phyloP scores from a whole-genome alignment of 2,888 invertebrate genomes.

The Lochmaea crataegi region DNA sequence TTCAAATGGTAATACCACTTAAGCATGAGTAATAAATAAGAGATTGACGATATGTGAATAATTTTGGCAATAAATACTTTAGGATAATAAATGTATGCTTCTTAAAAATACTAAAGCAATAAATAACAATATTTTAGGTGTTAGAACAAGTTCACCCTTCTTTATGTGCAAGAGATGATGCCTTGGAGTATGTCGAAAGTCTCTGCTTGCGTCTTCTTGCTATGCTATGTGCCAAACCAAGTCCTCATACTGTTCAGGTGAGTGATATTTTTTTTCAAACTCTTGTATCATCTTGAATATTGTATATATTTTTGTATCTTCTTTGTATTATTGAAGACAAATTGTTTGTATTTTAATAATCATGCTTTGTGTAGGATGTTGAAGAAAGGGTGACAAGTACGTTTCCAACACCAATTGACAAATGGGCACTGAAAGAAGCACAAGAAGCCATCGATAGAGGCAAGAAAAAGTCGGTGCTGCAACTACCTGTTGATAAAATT shows the following conservation, averaged over 20 bases:
- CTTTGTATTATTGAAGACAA: not conserved
- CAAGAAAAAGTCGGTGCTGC: conserved; percentile 80
- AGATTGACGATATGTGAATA: not conserved
- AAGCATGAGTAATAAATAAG: conserved; percentile 1
- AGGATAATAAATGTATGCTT: not conserved
- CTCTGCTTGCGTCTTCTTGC: conserved; percentile 89
- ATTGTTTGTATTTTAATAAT: not conserved
- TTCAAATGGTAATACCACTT: conserved; percentile 11
- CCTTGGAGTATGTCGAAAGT: conserved; percentile 91
- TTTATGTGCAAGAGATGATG: conserved; percentile 86
- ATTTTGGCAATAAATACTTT: not conserved
- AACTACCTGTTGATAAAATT: conserved; percentile 86
- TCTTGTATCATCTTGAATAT: not conserved
- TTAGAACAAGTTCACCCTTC: conserved; percentile 92
- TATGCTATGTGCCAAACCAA: conserved; percentile 87
- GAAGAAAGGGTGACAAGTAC: conserved; percentile 92
- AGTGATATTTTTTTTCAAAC: conserved; percentile 20
- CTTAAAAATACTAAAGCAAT: not conserved
- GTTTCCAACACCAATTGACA: conserved; percentile 95
- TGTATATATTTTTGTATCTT: not conserved
- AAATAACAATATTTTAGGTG: conserved; percentile 70
- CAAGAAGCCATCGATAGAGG: conserved; percentile 84
- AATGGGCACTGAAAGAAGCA: conserved; percentile 93
- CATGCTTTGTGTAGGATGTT: conserved; percentile 75
- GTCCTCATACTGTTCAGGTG: conserved; percentile 83